Percentiles rank a stretch among this genome's conserved stretches.
These are phyloP conservation scores for Nyctalus aviator DNA, from an alignment of 2,797 vertebrate genomes.

Conservation along the genomic window DNA sequence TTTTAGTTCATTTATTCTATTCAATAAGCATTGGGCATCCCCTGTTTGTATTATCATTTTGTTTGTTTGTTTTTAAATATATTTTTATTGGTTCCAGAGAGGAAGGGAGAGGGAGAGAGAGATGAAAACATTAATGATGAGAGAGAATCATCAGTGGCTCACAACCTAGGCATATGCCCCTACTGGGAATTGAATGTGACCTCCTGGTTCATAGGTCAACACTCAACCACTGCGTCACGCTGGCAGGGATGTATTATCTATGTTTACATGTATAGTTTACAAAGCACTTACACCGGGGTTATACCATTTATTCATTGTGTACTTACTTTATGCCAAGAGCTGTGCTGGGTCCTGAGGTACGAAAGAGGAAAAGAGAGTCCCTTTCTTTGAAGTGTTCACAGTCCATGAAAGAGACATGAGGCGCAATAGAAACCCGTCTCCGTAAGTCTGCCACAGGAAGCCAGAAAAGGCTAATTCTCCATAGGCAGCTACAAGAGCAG, in stretches of 20 bases:
- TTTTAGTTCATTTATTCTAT: slow-evolving; percentile 27
- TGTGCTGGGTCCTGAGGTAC: slow-evolving; percentile 43
- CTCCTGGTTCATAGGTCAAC: too few relatives aligned
- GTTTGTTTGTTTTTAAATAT: too few relatives aligned
- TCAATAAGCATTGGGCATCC: slow-evolving; percentile 14
- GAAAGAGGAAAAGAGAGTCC: slow-evolving; percentile 16
- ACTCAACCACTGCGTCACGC: too few relatives aligned
- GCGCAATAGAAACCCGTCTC: slow-evolving; percentile 17
- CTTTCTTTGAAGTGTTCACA: slow-evolving; percentile 50
- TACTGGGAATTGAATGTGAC: too few relatives aligned
- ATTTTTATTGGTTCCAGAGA: too few relatives aligned
- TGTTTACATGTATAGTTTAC: slow-evolving; percentile 28
- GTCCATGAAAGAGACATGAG: slow-evolving; percentile 16
- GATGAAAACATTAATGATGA: too few relatives aligned
- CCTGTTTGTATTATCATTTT: neutral
- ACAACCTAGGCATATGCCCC: too few relatives aligned
- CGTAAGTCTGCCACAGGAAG: neutral
- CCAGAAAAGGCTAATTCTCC: slow-evolving; percentile 23
- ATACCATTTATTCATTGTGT: neutral
- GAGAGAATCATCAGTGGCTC: too few relatives aligned
- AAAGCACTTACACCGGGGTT: neutral
- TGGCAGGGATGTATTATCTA: neutral
- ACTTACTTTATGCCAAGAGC: slow-evolving; percentile 20
- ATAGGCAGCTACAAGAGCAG: neutral
- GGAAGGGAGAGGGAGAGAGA: too few relatives aligned